Percentiles rank a stretch among this genome's conserved stretches.
Conservation (phyloP, 2,113 vertebrate species). For the Glareola pratincola region DNA sequence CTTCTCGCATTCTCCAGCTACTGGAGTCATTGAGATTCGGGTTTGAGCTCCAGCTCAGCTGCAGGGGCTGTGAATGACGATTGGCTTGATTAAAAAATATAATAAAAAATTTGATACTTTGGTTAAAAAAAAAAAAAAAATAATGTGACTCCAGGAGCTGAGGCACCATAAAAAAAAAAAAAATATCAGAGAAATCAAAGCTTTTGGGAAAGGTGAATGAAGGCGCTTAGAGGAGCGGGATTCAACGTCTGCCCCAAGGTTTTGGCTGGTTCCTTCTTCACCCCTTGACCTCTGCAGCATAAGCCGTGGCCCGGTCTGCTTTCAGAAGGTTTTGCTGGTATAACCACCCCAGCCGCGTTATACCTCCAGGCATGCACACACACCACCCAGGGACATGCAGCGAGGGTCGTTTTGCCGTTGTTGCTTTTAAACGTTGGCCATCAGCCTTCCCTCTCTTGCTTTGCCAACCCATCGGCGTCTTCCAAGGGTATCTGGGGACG, state of each 20-base stretch:
- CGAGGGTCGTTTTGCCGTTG: neutral
- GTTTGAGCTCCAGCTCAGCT: neutral
- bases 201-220: neutral
- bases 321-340: neutral
- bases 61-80: neutral
- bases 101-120: too few relatives aligned
- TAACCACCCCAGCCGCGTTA: rapidly evolving
- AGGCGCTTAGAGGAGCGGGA: neutral
- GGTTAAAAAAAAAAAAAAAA: neutral
- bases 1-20: too few relatives aligned
- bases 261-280: neutral
- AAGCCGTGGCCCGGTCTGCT: neutral
- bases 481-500: neutral
- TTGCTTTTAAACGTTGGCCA: rapidly evolving
- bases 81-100: neutral
- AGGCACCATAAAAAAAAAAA: neutral
- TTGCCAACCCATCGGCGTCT: neutral
- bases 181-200: neutral
- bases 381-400: neutral
- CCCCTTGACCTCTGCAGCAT: neutral
- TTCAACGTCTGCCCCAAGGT: neutral
- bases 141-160: neutral
- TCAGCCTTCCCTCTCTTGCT: rapidly evolving
- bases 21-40: neutral
- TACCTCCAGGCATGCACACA: neutral